Evolutionary conservation across 2,888 invertebrate species (phyloP).

Genomic region (Apamea sordens): DNA sequence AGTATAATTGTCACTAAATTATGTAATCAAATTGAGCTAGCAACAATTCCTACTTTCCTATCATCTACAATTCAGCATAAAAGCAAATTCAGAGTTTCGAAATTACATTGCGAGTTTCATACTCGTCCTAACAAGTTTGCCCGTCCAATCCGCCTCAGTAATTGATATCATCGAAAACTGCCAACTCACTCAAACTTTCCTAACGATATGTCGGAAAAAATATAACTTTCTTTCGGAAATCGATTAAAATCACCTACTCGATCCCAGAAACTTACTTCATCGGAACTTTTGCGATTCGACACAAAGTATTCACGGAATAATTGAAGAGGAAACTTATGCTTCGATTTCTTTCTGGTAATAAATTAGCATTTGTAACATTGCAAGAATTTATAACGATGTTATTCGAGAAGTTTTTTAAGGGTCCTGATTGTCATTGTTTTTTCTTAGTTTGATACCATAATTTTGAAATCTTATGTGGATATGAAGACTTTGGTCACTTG

Average conservation of each 20-base stretch:
- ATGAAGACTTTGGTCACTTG: background rate
- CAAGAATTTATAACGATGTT: slow-evolving; percentile 49
- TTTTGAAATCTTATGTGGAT: background rate
- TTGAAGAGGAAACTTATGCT: slow-evolving; percentile 44
- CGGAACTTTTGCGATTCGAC: slow-evolving; percentile 52
- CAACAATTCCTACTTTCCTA: background rate
- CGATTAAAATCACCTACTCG: slow-evolving; percentile 62
- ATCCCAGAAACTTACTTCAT: slow-evolving; percentile 43
- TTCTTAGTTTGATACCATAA: background rate
- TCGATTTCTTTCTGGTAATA: slow-evolving; percentile 36
- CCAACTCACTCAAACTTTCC: slow-evolving; percentile 54
- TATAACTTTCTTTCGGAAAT: slow-evolving; percentile 54
- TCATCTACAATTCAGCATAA: background rate
- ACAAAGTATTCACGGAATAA: slow-evolving; percentile 45
- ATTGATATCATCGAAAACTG: slow-evolving; percentile 57
- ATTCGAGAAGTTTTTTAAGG: slow-evolving; percentile 29
- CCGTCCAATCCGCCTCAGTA: slow-evolving; percentile 29
- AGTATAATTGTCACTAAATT: background rate
- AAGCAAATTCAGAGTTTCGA: slow-evolving; percentile 26
- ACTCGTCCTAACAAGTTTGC: slow-evolving; percentile 8
- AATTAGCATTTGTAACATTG: slow-evolving; percentile 37
- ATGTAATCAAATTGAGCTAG: background rate
- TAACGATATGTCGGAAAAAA: slow-evolving; percentile 57
- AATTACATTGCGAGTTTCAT: slow-evolving; percentile 22
- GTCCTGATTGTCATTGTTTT: background rate